phyloP scores from a whole-genome alignment of 2,797 vertebrate species.

The Silurus aristotelis region DNA sequence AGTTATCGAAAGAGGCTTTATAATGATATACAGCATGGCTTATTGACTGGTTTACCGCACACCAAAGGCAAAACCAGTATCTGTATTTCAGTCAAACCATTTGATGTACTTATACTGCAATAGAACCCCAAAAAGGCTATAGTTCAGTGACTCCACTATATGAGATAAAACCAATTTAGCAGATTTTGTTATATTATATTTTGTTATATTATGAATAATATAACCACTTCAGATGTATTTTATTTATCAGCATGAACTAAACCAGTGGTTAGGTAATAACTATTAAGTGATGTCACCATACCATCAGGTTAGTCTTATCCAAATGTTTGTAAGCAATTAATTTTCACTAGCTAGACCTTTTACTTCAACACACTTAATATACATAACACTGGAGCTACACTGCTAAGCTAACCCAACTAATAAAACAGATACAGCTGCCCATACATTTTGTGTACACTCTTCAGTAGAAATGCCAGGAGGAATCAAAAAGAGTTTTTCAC shows the following conservation, averaged over 20 bases:
- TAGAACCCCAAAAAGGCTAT: not conserved
- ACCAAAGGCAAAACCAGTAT: not conserved
- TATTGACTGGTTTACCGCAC: not conserved
- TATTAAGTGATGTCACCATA: not conserved
- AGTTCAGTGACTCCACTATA: not conserved
- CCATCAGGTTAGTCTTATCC: not conserved
- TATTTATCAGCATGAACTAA: not conserved
- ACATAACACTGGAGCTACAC: not conserved
- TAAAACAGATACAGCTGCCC: not conserved
- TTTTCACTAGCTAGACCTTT: not conserved
- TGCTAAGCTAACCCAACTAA: not conserved
- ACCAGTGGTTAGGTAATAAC: not conserved
- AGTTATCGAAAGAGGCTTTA: not conserved
- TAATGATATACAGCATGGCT: not conserved
- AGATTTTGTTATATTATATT: too few relatives aligned
- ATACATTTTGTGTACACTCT: not conserved
- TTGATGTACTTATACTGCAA: not conserved
- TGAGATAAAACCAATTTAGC: too few relatives aligned
- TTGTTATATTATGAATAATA: not conserved
- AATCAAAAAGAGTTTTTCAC: too few relatives aligned
- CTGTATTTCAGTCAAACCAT: not conserved
- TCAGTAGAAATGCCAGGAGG: too few relatives aligned
- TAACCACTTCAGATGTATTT: not conserved
- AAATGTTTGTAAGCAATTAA: not conserved
- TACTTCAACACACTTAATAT: not conserved